phyloP scores from a whole-genome alignment of 2,888 invertebrate genomes.

The Brenthis hecate region DNA sequence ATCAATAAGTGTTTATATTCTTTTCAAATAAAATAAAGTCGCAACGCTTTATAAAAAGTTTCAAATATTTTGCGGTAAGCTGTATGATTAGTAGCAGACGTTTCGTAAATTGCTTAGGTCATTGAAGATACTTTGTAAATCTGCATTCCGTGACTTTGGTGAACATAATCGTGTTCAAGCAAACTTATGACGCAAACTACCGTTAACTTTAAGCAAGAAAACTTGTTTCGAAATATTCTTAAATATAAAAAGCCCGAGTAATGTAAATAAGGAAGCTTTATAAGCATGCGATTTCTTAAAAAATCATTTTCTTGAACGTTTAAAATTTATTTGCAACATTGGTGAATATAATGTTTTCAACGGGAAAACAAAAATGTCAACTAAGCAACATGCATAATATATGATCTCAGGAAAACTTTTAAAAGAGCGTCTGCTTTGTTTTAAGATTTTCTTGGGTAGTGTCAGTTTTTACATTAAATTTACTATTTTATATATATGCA shows the following conservation, averaged over 20 bases:
- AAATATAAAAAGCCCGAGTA: slow-evolving; percentile 57
- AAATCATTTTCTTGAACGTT: slow-evolving; percentile 50
- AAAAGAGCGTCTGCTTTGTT: slow-evolving; percentile 29
- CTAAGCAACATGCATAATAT: slow-evolving; percentile 37
- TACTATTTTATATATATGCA: slow-evolving; percentile 6
- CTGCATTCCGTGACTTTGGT: slow-evolving; percentile 48
- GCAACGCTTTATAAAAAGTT: too few relatives aligned
- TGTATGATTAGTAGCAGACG: slow-evolving; percentile 7
- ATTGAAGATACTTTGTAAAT: slow-evolving; percentile 29
- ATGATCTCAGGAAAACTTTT: slow-evolving; percentile 28
- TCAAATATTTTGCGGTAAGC: not conserved
- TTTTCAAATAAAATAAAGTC: not conserved
- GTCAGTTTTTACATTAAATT: slow-evolving; percentile 13
- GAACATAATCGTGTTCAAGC: slow-evolving; percentile 49
- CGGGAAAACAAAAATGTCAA: slow-evolving; percentile 40
- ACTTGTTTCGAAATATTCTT: slow-evolving; percentile 67
- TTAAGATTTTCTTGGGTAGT: slow-evolving; percentile 24
- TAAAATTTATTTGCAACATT: slow-evolving; percentile 57
- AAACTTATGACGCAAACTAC: slow-evolving; percentile 65
- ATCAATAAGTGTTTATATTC: not conserved
- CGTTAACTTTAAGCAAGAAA: slow-evolving; percentile 68
- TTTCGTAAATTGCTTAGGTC: slow-evolving; percentile 24
- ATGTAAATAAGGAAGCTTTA: slow-evolving; percentile 61
- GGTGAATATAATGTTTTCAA: slow-evolving; percentile 47
- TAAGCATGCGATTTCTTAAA: slow-evolving; percentile 54